Base-by-base conservation (phyloP, 2,888 invertebrate species). In the Zygogramma bicolorata region DNA sequence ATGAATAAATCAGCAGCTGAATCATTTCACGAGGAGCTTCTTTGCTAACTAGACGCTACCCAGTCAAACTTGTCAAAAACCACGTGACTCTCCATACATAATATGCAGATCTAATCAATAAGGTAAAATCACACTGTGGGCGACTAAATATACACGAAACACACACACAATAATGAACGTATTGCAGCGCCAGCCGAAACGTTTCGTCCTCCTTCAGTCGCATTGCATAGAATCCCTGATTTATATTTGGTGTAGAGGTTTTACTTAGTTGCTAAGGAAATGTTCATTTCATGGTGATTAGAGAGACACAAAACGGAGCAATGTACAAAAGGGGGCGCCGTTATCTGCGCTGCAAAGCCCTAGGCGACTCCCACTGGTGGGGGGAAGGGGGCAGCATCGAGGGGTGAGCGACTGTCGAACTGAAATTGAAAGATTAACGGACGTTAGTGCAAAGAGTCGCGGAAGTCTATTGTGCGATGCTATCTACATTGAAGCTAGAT, bases 301-400 rank as follows among this genome's bases (percentile, higher is more conserved):
- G 77, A 77, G 78, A 77, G 73, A 80, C 74, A 70, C 65, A 69
- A 60, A 74, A 42, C 15, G 74, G 75, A 77, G 76, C 79, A 72
- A 72, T 68, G 59, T 76, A 74, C 66, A 70, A 67, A 27, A 72
- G 70, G 40, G 78, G 80, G 74, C 81, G 84, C 86, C 25, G 53
- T 53, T 86, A 86, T 83, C 86, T 86, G 81, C 81, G 82, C 71
- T 77, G 79, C 42, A 72, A 70, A 66, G 81, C 79, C 85, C 85
- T 90, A 87, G 90, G 92, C 95, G 93, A 96, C 76, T 97, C 96
- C 99, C 98, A 99, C 87, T 97, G 96, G 89, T 98, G 97, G 81
- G 98, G 98, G 84, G 98, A 98, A 49, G 98, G 98, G 85, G 98
- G 98, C 89, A 99, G 90, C 90, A 99, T 98, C 79, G 97, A 97